These are phyloP conservation scores for Amblyornis subalaris DNA, from an alignment of 2,113 vertebrate species.

Conservation along the genomic window DNA sequence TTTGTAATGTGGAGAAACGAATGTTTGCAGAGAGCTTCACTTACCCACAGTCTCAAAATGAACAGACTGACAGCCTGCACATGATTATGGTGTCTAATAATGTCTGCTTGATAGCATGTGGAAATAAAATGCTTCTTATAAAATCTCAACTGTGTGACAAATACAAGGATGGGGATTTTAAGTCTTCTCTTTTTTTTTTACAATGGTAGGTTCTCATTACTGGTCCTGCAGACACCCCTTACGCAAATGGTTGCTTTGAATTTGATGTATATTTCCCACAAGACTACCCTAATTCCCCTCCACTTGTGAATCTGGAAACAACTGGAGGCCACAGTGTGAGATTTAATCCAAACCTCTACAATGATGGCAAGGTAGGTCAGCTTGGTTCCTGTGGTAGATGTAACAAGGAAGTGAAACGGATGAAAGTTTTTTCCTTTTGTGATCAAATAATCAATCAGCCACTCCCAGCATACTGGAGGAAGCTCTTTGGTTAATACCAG, in stretches of 20 bases:
- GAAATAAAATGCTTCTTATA: neutral
- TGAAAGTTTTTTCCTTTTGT: neutral
- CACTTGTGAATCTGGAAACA: conserved; percentile 97
- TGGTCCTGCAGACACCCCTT: conserved; percentile 94
- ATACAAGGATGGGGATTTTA: neutral
- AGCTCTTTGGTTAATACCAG: neutral
- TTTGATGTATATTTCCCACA: conserved; percentile 99
- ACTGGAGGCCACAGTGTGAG: conserved; percentile 96
- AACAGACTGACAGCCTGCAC: neutral
- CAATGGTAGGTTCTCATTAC: conserved; percentile 91
- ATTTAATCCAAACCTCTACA: conserved; percentile 99
- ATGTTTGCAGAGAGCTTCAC: neutral
- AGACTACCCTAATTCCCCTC: conserved; percentile 98
- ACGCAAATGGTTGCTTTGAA: conserved; percentile 97
- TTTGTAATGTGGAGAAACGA: neutral
- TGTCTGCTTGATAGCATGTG: neutral
- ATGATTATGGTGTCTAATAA: neutral
- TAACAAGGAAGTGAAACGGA: neutral
- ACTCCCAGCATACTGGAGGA: neutral
- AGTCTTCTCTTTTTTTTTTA: neutral
- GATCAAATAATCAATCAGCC: neutral
- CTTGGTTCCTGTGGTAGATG: neutral
- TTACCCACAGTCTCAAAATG: neutral
- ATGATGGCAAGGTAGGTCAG: conserved; percentile 89
- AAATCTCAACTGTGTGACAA: neutral